Conservation (phyloP, 2,888 invertebrate genomes). For the Cerceris rybyensis region DNA sequence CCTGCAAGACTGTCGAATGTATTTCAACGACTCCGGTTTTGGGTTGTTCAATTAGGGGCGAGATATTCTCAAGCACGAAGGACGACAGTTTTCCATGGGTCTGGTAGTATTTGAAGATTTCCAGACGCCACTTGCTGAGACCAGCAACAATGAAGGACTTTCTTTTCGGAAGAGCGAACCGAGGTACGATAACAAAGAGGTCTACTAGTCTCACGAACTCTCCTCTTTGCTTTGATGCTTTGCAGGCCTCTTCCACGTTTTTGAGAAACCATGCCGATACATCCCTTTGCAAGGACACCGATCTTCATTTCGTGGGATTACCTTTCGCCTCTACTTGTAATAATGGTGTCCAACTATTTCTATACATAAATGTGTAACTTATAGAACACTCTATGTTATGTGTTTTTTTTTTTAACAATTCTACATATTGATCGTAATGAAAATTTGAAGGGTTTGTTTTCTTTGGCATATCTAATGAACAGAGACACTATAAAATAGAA, state of each 20-base stretch:
- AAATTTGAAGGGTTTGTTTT: too few species aligned
- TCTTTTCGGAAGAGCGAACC: conserved; percentile 42
- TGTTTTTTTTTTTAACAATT: too few species aligned
- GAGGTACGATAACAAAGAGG: conserved; percentile 47
- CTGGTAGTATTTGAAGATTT: conserved; percentile 51
- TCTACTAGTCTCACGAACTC: conserved; percentile 40
- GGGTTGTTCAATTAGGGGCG: conserved; percentile 34
- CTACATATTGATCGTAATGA: too few species aligned
- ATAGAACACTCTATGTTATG: too few species aligned
- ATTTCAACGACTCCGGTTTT: conserved; percentile 1
- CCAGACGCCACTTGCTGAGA: conserved; percentile 58
- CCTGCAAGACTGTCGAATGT: neutral
- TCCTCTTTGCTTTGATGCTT: conserved; percentile 36
- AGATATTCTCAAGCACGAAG: conserved; percentile 45
- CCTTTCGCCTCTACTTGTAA: neutral
- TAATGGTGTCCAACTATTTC: too few species aligned
- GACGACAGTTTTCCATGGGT: conserved; percentile 34
- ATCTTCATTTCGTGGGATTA: conserved; percentile 13
- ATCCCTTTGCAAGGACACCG: conserved; percentile 21
- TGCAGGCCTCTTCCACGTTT: conserved; percentile 33
- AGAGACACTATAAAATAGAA: too few species aligned
- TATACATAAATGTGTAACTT: too few species aligned
- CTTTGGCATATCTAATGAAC: too few species aligned
- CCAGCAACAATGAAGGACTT: conserved; percentile 52
- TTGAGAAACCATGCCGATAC: conserved; percentile 16